phyloP scores from a whole-genome alignment of 2,113 vertebrate species.

The Chroicocephalus ridibundus region DNA sequence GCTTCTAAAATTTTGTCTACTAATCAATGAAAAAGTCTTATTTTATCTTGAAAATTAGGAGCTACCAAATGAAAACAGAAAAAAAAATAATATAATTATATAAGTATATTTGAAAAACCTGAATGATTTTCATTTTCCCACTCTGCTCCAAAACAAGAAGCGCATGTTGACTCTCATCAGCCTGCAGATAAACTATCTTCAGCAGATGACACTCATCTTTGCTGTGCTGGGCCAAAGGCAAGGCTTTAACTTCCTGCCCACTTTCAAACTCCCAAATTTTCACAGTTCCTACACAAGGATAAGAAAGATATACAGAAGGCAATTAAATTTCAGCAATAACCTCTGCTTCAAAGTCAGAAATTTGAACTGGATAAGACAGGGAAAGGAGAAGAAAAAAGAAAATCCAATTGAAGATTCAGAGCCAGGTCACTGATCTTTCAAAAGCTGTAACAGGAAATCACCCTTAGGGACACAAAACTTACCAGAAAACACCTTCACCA shows the following conservation, averaged over 20 bases:
- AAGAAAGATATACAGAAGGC: background rate
- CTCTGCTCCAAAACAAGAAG: constrained; percentile 66
- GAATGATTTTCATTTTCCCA: constrained; percentile 71
- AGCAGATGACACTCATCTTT: constrained; percentile 33
- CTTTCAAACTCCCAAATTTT: constrained; percentile 76
- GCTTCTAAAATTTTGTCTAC: background rate
- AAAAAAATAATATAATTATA: background rate
- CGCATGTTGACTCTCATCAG: constrained; percentile 36
- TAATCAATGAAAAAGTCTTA: background rate
- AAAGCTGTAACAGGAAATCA: background rate
- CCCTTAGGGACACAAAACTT: background rate
- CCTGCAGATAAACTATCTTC: constrained; percentile 59
- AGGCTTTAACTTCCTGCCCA: constrained; percentile 66
- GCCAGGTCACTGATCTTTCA: background rate
- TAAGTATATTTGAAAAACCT: constrained; percentile 50
- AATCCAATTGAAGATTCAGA: background rate
- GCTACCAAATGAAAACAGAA: background rate
- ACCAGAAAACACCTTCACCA: background rate
- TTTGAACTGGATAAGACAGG: background rate
- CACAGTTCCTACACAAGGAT: constrained; percentile 59
- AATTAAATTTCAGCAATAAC: background rate
- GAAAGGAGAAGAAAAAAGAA: background rate
- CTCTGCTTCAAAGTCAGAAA: background rate
- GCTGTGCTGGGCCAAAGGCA: constrained; percentile 41
- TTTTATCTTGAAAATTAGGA: background rate